These are phyloP conservation scores for Thalpophila matura DNA, from an alignment of 2,888 invertebrate species.

Conservation along the genomic window DNA sequence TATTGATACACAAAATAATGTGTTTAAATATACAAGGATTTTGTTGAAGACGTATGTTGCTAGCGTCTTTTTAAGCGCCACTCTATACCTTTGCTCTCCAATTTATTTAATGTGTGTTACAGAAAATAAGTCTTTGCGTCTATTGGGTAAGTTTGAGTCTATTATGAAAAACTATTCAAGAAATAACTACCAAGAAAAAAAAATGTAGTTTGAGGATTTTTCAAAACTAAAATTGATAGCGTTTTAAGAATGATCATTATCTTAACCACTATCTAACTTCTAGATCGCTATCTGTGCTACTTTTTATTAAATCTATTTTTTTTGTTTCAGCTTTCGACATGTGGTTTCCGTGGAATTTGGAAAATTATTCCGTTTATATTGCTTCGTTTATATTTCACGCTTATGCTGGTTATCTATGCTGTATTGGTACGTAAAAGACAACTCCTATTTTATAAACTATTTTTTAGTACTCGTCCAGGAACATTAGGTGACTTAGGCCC, in stretches of 20 bases:
- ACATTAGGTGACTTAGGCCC: too few species aligned
- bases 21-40: constrained; percentile 73
- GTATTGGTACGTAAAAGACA: constrained; percentile 74
- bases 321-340: constrained; percentile 83
- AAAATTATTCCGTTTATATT: constrained; percentile 77
- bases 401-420: constrained; percentile 81
- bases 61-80: constrained; percentile 75
- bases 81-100: constrained; percentile 79
- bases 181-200: too few species aligned
- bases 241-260: too few species aligned
- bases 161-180: too few species aligned
- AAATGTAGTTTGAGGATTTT: too few species aligned
- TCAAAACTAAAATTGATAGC: too few species aligned
- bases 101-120: constrained; percentile 77
- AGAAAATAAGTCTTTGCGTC: constrained; percentile 74
- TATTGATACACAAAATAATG: constrained; percentile 71
- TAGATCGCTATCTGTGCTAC: too few species aligned
- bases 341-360: constrained; percentile 86
- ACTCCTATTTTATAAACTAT: background rate
- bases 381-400: constrained; percentile 80
- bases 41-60: constrained; percentile 76
- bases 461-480: too few species aligned
- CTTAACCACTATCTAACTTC: too few species aligned
- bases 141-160: constrained; percentile 75
- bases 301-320: background rate